These are phyloP conservation scores for Phortica variegata DNA, from an alignment of 1,140 invertebrate genomes.

Conservation along the genomic window DNA sequence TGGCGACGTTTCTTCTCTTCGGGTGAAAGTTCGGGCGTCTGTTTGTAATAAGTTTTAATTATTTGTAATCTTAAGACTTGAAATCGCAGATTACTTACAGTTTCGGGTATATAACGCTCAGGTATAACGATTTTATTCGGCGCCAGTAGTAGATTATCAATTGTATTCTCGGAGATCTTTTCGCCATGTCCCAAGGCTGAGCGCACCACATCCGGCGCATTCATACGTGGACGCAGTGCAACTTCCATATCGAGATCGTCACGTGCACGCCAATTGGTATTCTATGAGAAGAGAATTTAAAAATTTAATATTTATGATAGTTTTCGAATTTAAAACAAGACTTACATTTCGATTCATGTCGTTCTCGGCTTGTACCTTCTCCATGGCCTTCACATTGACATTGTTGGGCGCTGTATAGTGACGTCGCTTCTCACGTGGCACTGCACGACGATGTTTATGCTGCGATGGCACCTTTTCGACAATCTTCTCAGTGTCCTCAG, in stretches of 20 bases:
- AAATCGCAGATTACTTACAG: conserved; percentile 59
- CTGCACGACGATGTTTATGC: conserved; percentile 62
- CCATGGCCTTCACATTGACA: conserved; percentile 62
- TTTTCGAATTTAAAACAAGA: not conserved
- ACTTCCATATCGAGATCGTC: conserved; percentile 86
- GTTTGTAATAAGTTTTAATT: not conserved
- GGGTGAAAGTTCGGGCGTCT: conserved; percentile 74
- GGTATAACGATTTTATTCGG: conserved; percentile 90
- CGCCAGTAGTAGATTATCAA: conserved; percentile 79
- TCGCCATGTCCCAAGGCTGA: conserved; percentile 68
- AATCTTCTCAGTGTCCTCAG: conserved; percentile 56
- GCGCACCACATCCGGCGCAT: conserved; percentile 80
- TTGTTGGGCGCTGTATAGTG: conserved; percentile 84
- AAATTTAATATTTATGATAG: not conserved
- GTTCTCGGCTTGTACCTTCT: conserved; percentile 61
- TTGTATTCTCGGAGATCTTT: conserved; percentile 69
- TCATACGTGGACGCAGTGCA: conserved; percentile 68
- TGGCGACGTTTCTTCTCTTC: conserved; percentile 79
- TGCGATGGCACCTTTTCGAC: conserved; percentile 55
- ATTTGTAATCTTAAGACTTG: not conserved
- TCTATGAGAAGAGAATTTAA: conserved; percentile 53
- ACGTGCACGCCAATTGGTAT: conserved; percentile 64
- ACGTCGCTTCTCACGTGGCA: conserved; percentile 78
- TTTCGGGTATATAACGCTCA: conserved; percentile 87
- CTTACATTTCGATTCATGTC: conserved; percentile 62